Evolutionary conservation across 2,888 invertebrate species (phyloP).

Genomic region (Anthophora plumipes): DNA sequence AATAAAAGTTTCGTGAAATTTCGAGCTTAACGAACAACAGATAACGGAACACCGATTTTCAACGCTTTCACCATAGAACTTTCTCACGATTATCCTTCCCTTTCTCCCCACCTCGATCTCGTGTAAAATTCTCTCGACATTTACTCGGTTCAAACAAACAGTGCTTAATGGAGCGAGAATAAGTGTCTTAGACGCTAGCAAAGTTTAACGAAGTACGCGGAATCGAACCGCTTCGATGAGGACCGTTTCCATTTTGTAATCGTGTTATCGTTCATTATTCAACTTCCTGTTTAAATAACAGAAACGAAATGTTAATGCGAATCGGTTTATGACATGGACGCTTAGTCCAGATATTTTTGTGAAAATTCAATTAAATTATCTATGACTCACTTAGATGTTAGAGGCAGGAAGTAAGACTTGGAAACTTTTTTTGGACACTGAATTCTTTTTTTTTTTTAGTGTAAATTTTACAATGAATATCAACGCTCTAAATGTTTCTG

Average conservation of each 20-base stretch:
- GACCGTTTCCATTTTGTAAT: slow-evolving; percentile 21
- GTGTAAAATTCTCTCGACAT: background rate
- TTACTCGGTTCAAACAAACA: background rate
- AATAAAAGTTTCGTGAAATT: background rate
- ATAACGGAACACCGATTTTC: background rate
- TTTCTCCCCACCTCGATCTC: too few relatives aligned
- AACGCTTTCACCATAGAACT: background rate
- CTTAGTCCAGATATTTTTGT: too few relatives aligned
- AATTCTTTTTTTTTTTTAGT: too few relatives aligned
- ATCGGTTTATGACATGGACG: too few relatives aligned
- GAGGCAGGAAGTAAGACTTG: too few relatives aligned
- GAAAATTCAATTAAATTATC: too few relatives aligned
- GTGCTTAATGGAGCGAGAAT: slow-evolving; percentile 30
- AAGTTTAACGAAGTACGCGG: slow-evolving; percentile 24
- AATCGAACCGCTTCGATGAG: background rate
- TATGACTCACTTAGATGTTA: too few relatives aligned
- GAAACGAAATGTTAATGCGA: background rate
- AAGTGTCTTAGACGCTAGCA: slow-evolving; percentile 16
- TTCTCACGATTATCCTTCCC: background rate
- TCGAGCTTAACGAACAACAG: background rate
- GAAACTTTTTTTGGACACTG: too few relatives aligned
- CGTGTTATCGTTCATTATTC: slow-evolving; percentile 17
- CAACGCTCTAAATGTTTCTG: too few relatives aligned
- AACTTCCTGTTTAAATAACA: background rate
- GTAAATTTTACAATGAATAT: too few relatives aligned